A percentile compares a stretch with the other conserved stretches of the same genome.
Conservation (phyloP, 2,113 vertebrate genomes). For the Tretioscincus oriximinensis region DNA sequence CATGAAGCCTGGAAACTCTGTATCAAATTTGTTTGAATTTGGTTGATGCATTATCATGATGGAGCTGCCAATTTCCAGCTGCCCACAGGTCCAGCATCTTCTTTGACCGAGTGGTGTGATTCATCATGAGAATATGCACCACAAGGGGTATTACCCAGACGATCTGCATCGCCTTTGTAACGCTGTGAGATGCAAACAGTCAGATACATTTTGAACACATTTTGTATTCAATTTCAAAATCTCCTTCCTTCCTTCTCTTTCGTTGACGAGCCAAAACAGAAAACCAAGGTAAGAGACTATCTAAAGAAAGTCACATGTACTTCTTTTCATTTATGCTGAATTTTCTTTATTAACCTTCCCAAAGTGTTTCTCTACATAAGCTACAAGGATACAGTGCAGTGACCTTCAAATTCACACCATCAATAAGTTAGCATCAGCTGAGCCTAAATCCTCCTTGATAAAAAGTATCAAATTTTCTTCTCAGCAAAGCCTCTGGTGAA, state of each 20-base stretch:
- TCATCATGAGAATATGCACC: too few relatives aligned
- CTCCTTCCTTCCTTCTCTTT: too few relatives aligned
- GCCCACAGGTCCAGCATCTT: too few relatives aligned
- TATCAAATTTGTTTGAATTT: too few relatives aligned
- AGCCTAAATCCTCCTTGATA: slow-evolving; percentile 12
- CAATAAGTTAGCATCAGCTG: neutral
- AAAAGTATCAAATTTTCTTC: slow-evolving; percentile 41
- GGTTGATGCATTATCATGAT: too few relatives aligned
- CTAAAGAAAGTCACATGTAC: neutral
- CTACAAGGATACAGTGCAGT: slow-evolving; percentile 13
- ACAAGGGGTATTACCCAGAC: too few relatives aligned
- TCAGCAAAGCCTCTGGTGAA: slow-evolving; percentile 20
- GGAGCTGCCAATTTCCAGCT: too few relatives aligned
- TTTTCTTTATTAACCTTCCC: neutral
- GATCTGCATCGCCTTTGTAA: too few relatives aligned
- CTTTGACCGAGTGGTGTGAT: too few relatives aligned
- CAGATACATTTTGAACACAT: neutral
- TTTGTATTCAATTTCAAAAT: neutral
- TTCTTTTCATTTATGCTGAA: neutral
- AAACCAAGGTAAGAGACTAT: neutral
- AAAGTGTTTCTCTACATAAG: neutral
- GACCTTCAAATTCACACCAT: slow-evolving; percentile 18
- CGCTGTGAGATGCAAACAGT: too few relatives aligned
- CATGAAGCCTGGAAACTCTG: too few relatives aligned
- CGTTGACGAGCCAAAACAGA: too few relatives aligned